Percentiles rank a stretch among this genome's conserved stretches.
phyloP scores from a whole-genome alignment of 2,888 invertebrate genomes.

The Acrobasis consociella region DNA sequence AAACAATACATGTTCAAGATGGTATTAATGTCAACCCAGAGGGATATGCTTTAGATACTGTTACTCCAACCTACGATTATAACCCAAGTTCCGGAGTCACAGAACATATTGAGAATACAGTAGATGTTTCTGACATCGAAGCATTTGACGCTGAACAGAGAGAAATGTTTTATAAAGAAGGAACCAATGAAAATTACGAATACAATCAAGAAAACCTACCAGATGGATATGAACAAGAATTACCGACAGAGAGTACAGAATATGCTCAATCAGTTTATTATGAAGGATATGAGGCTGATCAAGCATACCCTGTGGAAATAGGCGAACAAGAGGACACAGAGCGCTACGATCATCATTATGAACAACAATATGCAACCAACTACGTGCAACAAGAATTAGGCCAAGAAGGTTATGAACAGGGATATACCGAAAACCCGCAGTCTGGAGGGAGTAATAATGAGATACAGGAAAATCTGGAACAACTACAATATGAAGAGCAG shows the following conservation, averaged over 20 bases:
- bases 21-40: constrained; percentile 40
- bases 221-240: constrained; percentile 38
- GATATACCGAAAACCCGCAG: constrained; percentile 38
- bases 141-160: constrained; percentile 59
- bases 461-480: constrained; percentile 27
- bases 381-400: constrained; percentile 37
- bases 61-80: constrained; percentile 28
- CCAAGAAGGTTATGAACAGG: constrained; percentile 32
- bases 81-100: constrained; percentile 24
- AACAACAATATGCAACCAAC: constrained; percentile 53
- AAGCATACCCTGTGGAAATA: constrained; percentile 45
- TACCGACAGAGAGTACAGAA: constrained; percentile 38
- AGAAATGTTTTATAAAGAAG: constrained; percentile 62
- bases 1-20: constrained; percentile 38
- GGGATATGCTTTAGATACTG: constrained; percentile 26
- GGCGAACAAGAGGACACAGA: constrained; percentile 60
- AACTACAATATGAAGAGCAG: constrained; percentile 30
- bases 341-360: constrained; percentile 61
- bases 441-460: constrained; percentile 31
- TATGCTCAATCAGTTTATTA: constrained; percentile 51
- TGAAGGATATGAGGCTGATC: constrained; percentile 46
- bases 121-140: constrained; percentile 43
- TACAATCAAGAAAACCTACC: constrained; percentile 41
- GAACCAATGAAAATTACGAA: constrained; percentile 39
- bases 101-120: constrained; percentile 27